A percentile compares a stretch with the other conserved stretches of the same genome.
These are phyloP conservation scores for Actinopyga echinites DNA, from an alignment of 53 echinoderm and acorn worm genomes.

Conservation along the genomic window DNA sequence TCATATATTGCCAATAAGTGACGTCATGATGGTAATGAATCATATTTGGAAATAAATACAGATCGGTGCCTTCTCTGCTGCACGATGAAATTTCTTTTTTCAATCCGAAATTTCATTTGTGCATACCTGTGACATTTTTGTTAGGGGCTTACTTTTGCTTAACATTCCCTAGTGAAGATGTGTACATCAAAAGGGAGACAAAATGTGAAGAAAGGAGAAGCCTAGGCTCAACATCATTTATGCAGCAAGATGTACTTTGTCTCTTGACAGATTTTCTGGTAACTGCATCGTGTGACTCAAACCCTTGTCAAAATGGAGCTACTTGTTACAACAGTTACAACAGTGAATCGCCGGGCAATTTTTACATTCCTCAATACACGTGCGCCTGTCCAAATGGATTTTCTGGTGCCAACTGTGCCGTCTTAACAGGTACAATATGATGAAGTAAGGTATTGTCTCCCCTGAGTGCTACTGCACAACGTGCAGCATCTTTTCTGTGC, in stretches of 20 bases:
- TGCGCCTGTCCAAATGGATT: slow-evolving; percentile 76
- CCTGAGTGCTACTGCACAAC: too few relatives aligned
- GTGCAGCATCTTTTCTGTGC: too few relatives aligned
- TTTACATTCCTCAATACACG: slow-evolving; percentile 71
- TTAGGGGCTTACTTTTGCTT: too few relatives aligned
- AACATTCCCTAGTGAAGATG: too few relatives aligned
- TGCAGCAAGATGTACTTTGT: neutral
- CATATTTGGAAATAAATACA: too few relatives aligned
- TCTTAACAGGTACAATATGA: slow-evolving; percentile 58
- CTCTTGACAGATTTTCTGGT: neutral
- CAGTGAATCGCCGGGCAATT: neutral
- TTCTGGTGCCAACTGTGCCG: slow-evolving; percentile 71
- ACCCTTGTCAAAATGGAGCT: slow-evolving; percentile 77
- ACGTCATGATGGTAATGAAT: too few relatives aligned
- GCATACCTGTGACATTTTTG: too few relatives aligned
- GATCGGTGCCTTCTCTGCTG: too few relatives aligned
- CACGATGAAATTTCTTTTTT: too few relatives aligned
- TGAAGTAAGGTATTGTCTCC: too few relatives aligned
- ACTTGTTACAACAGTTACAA: slow-evolving; percentile 76
- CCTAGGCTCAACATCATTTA: neutral
- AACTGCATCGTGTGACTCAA: neutral
- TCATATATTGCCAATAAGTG: too few relatives aligned
- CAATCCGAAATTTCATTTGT: too few relatives aligned
- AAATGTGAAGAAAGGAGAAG: neutral
- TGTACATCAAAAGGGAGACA: neutral